These are phyloP conservation scores for Aspidiotus rigidus DNA, from an alignment of 2,888 invertebrate species.

Conservation along the genomic window DNA sequence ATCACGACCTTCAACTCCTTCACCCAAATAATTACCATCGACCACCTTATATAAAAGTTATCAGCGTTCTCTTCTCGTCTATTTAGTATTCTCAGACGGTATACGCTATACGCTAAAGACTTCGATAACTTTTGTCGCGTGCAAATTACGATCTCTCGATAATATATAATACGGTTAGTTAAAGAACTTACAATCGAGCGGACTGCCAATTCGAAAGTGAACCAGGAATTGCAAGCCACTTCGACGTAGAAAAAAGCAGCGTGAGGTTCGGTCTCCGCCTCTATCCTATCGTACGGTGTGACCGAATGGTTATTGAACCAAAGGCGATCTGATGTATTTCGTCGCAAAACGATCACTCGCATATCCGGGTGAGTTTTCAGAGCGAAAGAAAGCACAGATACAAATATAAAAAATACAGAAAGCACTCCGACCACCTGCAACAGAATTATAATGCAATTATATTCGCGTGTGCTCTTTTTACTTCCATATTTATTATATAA, in stretches of 20 bases:
- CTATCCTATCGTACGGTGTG: conserved; percentile 55
- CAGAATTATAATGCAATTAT: conserved; percentile 27
- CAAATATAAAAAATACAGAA: conserved; percentile 99
- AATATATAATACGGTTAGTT: too few relatives aligned
- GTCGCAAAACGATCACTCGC: conserved; percentile 72
- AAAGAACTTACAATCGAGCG: conserved; percentile 65
- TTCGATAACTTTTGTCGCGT: too few relatives aligned
- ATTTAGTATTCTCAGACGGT: too few relatives aligned
- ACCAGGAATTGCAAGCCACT: conserved; percentile 98
- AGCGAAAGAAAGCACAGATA: conserved; percentile 98
- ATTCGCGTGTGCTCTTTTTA: too few relatives aligned
- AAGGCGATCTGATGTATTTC: conserved; percentile 23
- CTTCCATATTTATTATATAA: too few relatives aligned
- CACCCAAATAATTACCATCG: too few relatives aligned
- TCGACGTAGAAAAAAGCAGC: conserved; percentile 97
- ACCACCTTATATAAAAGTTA: background rate
- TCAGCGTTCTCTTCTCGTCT: background rate
- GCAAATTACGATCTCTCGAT: too few relatives aligned
- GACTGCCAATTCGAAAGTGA: conserved; percentile 89
- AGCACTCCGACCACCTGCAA: conserved; percentile 93
- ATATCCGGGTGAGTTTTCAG: conserved; percentile 99
- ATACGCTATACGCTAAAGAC: too few relatives aligned
- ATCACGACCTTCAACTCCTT: too few relatives aligned
- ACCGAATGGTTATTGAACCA: conserved; percentile 40
- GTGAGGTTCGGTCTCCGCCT: conserved; percentile 82